These are phyloP conservation scores for Sphaerophoria rueppellii DNA, from an alignment of 2,888 invertebrate species.

Conservation along the genomic window DNA sequence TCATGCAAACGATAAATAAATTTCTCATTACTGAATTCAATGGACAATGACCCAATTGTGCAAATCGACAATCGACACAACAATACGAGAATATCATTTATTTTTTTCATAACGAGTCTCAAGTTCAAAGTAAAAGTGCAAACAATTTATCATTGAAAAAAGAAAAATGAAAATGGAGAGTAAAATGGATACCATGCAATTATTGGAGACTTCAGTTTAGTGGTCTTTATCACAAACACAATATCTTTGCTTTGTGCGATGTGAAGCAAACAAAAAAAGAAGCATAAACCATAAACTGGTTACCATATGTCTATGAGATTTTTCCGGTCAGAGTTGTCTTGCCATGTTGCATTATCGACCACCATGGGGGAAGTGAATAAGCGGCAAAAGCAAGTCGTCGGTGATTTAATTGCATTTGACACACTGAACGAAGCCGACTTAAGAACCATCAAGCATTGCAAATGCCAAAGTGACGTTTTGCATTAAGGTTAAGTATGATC, in stretches of 20 bases:
- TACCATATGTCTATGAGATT: constrained; percentile 29
- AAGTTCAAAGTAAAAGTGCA: constrained; percentile 64
- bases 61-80: constrained; percentile 22
- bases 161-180: constrained; percentile 6
- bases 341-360: constrained; percentile 48
- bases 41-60: constrained; percentile 60
- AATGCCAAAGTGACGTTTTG: constrained; percentile 48
- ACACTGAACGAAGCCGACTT: constrained; percentile 51
- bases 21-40: background rate
- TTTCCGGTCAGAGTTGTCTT: constrained; percentile 40
- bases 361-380: constrained; percentile 13
- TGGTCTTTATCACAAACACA: background rate
- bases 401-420: constrained; percentile 61
- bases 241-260: background rate
- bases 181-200: background rate
- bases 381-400: constrained; percentile 27
- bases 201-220: constrained; percentile 1
- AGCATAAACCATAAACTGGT: constrained; percentile 38
- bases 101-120: constrained; percentile 42
- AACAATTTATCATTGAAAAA: background rate
- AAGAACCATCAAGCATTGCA: background rate
- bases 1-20: constrained; percentile 25
- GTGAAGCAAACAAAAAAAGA: background rate
- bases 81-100: background rate
- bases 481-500: constrained; percentile 60